A percentile compares a stretch with the other conserved stretches of the same genome.
Conservation (phyloP, 1,140 invertebrate genomes). For the Radopholus similis region DNA sequence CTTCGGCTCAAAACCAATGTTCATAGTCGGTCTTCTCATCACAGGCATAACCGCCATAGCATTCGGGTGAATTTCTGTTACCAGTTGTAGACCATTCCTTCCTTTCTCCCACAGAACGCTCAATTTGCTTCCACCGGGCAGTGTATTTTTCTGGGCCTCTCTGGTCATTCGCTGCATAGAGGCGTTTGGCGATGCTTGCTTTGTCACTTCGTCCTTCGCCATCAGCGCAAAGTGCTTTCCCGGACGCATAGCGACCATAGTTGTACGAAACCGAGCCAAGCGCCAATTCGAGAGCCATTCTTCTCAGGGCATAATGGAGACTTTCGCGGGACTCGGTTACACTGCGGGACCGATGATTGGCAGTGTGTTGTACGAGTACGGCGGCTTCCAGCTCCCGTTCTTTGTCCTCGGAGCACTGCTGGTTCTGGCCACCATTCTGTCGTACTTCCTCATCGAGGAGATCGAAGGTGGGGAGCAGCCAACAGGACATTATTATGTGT, state of each 20-base stretch:
- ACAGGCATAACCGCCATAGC: constrained; percentile 66
- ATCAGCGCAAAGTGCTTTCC: constrained; percentile 91
- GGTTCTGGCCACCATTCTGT: constrained; percentile 73
- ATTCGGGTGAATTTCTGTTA: constrained; percentile 64
- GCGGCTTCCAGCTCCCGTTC: constrained; percentile 82
- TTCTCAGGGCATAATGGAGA: constrained; percentile 75
- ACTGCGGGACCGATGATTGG: constrained; percentile 60
- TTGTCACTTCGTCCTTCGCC: constrained; percentile 83
- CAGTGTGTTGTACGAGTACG: constrained; percentile 60
- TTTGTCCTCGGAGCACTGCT: constrained; percentile 74
- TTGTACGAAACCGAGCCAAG: constrained; percentile 58
- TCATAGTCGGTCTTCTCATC: constrained; percentile 79
- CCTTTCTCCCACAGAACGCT: constrained; percentile 57
- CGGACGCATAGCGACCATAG: constrained; percentile 79
- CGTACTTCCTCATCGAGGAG: constrained; percentile 71
- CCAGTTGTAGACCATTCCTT: neutral
- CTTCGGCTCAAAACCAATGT: constrained; percentile 78
- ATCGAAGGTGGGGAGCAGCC: constrained; percentile 25
- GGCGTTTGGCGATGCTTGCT: constrained; percentile 80
- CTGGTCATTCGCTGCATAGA: constrained; percentile 82
- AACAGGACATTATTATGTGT: neutral
- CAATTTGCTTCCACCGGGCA: constrained; percentile 75
- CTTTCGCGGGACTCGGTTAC: constrained; percentile 78
- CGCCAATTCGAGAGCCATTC: neutral
- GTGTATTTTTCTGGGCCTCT: constrained; percentile 77